phyloP scores from a whole-genome alignment of 1,140 invertebrate species.

The Sitophilus oryzae region DNA sequence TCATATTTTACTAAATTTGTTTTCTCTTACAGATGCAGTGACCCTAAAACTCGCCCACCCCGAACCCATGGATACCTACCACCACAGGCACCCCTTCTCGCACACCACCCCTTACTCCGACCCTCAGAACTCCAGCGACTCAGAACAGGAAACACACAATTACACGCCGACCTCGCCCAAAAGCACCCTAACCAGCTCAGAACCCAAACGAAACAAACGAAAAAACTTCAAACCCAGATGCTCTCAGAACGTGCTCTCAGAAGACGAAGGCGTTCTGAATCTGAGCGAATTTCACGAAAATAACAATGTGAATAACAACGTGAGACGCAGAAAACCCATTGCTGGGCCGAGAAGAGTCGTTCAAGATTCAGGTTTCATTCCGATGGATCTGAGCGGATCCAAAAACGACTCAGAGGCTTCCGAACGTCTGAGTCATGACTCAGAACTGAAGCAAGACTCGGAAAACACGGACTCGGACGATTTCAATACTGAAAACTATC shows the following conservation, averaged over 20 bases:
- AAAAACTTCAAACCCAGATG: slow-evolving; percentile 63
- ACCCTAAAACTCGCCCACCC: slow-evolving; percentile 20
- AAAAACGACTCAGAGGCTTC: slow-evolving; percentile 30
- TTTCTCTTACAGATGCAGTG: slow-evolving; percentile 37
- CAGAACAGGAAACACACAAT: slow-evolving; percentile 38
- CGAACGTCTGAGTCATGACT: slow-evolving; percentile 19
- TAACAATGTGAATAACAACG: slow-evolving; percentile 44
- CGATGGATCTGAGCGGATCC: slow-evolving; percentile 39
- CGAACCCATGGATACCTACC: slow-evolving; percentile 26
- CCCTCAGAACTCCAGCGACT: slow-evolving; percentile 36
- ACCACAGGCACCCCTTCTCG: slow-evolving; percentile 26
- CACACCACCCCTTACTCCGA: slow-evolving; percentile 17
- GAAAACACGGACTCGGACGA: slow-evolving; percentile 28
- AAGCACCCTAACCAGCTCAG: slow-evolving; percentile 41
- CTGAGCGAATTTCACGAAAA: slow-evolving; percentile 45
- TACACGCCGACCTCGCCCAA: slow-evolving; percentile 45
- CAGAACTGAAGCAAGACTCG: slow-evolving; percentile 20
- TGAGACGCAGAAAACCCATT: slow-evolving; percentile 36
- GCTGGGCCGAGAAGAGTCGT: slow-evolving; percentile 32
- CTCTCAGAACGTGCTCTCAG: slow-evolving; percentile 52
- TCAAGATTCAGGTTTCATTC: slow-evolving; percentile 32
- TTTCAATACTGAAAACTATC: slow-evolving; percentile 24
- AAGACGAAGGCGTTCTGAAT: slow-evolving; percentile 42
- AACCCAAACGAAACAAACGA: slow-evolving; percentile 57
- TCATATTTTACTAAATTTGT: neutral